Base-by-base conservation (phyloP, 2,888 invertebrate genomes). In the Chironomus tentans region DNA sequence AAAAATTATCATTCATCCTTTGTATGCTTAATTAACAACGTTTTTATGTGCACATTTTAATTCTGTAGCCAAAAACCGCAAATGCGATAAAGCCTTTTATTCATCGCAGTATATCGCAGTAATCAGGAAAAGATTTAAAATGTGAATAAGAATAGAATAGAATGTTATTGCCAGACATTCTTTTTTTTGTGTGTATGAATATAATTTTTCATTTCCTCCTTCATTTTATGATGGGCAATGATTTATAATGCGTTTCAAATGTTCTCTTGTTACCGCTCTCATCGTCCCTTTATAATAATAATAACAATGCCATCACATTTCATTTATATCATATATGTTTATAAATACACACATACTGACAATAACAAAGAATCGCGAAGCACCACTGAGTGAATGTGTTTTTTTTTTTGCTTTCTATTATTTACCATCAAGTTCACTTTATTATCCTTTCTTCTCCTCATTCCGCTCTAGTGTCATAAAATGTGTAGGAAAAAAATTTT, bases 181-280 rank as follows among this genome's bases (percentile, higher is more conserved):
- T 38, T 38, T 38, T 38, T 38, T 28, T 28, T 28, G 4, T 28
- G 28, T 38, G 38, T 38, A 38, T 38, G 38, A 38, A 38, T 38
- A 38, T 38, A 38, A 28, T 28, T 28, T 28, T 28, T 28, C 28
- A 28, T 28, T 28, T 28, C 28, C 28, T 28, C 28, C 28, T 28
- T 28, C 28, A 28, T 72, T 72, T 72, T 74, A 65, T 68, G 73
- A 65, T 68, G 48, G 74, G 74, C 68, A 74, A 74, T 74, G 74
- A 74, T 74, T 74, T 74, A 74, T 74, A 74, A 74, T 74, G 62
- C 18, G 46, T 68, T 74, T 74, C 15, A 74, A 74, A 74, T 62
- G 65, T 65, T 21, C 18, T 46, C 74, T 68, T 68, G 65, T 74
- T 74, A 68, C 47, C 74, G n/a, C 56, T 56, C 56, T 56, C 50